Evolutionary conservation across 1,140 invertebrate genomes (phyloP), one percentile per base, ranked within the genome.

Genomic region (Carcinoscorpius rotundicauda): DNA sequence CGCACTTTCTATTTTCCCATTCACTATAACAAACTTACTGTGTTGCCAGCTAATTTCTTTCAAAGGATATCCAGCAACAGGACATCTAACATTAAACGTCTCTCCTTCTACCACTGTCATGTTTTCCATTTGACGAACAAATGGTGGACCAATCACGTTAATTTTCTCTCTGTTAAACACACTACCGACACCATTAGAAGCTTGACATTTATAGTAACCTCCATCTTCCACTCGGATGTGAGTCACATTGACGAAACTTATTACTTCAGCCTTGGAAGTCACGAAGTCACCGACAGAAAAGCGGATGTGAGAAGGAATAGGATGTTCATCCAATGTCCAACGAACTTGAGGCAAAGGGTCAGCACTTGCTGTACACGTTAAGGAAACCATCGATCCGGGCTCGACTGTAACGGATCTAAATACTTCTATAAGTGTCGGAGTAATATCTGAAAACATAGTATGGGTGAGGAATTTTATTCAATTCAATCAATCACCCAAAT

Each of bases 41-140:
- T 89, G 85, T 76, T 91, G 88, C 91, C 93, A 96, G 6, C 83
- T 85, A 68, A 95, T 88, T 59, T 86, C 83, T 73, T 89, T 85
- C 64, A 96, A 88, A 4, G 93, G 93, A 80, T 91, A 94, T 55
- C 93, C 93, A 52, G 90, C 91, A 10, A 93, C 93, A 61, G 92
- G 91, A 78, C 93, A 97, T 77, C 91, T 89, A 72, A 97, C 87
- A 70, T 87, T 81, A 66, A 94, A 82, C 76, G 87, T 85, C 72
- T 85, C 85, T 59, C 91, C 91, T 55, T 92, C 89, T 6, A 95
- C 87, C 0, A 91, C 91, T 6, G 88, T 91, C 52, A 94, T 85
- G 79, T 92, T 92, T 29, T 86, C 85, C 90, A 96, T 94, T 71
- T 87, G 85, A 63, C 91, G 81, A 64, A 97, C 91, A 74, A 86